Conservation (phyloP, 2,888 invertebrate genomes). For the Aleiodes alternator region DNA sequence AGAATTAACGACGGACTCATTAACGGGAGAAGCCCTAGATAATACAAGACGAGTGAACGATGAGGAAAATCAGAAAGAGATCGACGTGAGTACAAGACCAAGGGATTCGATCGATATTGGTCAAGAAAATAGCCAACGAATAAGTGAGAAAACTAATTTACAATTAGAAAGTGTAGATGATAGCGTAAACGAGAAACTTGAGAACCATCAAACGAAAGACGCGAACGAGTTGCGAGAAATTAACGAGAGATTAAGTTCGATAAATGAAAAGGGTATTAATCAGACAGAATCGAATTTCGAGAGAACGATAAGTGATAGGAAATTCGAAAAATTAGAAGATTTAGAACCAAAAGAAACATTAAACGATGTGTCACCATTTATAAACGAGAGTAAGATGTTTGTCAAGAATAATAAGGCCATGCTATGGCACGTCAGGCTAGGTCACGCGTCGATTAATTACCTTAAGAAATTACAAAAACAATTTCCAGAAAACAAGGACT, state of each 20-base stretch:
- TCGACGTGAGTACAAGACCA: no score
- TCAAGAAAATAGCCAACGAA: no score
- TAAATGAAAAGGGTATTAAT: background rate
- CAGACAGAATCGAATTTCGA: conserved; percentile 10
- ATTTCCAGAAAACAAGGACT: conserved; percentile 49
- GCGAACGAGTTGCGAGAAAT: background rate
- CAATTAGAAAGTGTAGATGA: no score
- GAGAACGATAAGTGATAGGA: background rate
- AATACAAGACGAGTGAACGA: conserved; percentile 29
- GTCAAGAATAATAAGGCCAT: conserved; percentile 42
- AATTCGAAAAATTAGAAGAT: conserved; percentile 31
- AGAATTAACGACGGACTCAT: background rate
- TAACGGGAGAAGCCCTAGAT: conserved; percentile 18
- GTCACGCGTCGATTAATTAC: conserved; percentile 56
- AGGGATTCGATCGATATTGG: no score
- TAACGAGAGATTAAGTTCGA: background rate
- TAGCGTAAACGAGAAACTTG: no score
- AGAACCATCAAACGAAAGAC: background rate
- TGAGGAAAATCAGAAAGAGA: conserved; percentile 38
- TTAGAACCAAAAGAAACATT: conserved; percentile 14
- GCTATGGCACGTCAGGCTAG: conserved; percentile 54
- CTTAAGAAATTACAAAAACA: conserved; percentile 55
- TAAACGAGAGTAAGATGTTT: conserved; percentile 19
- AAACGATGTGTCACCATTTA: conserved; percentile 32
- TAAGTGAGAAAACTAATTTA: no score